These are phyloP conservation scores for Noctua comes DNA, from an alignment of 2,888 invertebrate genomes.

Conservation along the genomic window DNA sequence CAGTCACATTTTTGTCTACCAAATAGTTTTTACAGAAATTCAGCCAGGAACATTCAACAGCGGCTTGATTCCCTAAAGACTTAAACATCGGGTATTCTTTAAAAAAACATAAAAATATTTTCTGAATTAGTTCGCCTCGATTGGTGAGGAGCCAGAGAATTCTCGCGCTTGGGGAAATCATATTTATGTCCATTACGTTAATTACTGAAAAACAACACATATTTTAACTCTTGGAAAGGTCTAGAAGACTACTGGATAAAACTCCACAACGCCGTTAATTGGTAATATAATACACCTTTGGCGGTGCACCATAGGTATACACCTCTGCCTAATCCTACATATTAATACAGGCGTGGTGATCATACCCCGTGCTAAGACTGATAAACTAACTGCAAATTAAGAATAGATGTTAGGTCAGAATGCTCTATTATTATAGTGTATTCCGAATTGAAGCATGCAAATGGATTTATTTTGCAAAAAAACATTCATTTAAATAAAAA, in stretches of 20 bases:
- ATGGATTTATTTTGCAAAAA: not conserved
- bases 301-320: not conserved
- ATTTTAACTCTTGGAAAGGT: not conserved
- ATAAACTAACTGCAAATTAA: not conserved
- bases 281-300: not conserved
- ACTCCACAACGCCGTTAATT: too few relatives aligned
- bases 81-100: constrained; percentile 3
- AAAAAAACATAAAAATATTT: constrained; percentile 14
- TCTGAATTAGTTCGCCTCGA: constrained; percentile 17
- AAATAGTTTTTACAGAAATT: not conserved
- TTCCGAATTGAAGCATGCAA: not conserved
- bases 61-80: constrained; percentile 9
- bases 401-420: too few relatives aligned
- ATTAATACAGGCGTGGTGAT: not conserved
- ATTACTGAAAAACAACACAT: not conserved
- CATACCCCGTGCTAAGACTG: not conserved
- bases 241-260: not conserved
- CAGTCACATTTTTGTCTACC: not conserved
- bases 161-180: constrained; percentile 28
- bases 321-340: not conserved
- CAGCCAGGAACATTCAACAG: constrained; percentile 8
- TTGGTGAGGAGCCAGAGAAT: constrained; percentile 7
- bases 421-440: too few relatives aligned
- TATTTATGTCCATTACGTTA: constrained; percentile 14
- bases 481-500: not conserved